These are phyloP conservation scores for Apamea sordens DNA, from an alignment of 2,888 invertebrate genomes.

Conservation along the genomic window DNA sequence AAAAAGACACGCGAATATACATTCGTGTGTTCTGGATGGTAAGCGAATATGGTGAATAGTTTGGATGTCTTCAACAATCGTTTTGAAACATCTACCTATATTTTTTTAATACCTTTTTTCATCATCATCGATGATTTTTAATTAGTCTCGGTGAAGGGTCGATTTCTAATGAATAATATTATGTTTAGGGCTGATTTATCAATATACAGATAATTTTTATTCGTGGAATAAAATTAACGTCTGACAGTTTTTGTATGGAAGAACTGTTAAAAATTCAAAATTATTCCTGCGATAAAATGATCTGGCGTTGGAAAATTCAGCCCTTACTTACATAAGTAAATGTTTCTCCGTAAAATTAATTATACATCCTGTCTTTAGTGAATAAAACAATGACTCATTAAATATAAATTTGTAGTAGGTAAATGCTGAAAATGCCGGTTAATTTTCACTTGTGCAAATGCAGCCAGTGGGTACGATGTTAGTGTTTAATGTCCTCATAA, in stretches of 20 bases:
- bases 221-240: too few species aligned
- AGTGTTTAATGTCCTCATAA: constrained; percentile 1
- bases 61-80: not conserved
- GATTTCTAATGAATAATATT: not conserved
- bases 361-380: not conserved
- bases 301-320: too few species aligned
- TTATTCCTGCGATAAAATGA: too few species aligned
- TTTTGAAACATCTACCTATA: too few species aligned
- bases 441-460: constrained; percentile 1
- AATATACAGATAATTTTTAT: too few species aligned
- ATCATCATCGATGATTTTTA: not conserved
- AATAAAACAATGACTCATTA: not conserved
- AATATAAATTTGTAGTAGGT: not conserved
- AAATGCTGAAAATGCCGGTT: too few species aligned
- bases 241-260: too few species aligned
- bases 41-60: not conserved
- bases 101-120: not conserved
- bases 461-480: not conserved
- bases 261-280: too few species aligned
- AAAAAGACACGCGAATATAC: not conserved
- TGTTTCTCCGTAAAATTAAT: not conserved
- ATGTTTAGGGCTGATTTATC: too few species aligned
- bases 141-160: not conserved
- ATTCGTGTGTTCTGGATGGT: not conserved
- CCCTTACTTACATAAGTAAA: too few species aligned